A percentile compares a stretch with the other conserved stretches of the same genome.
phyloP scores from a whole-genome alignment of 35 echinoderm and acorn worm genomes.

The Apostichopus japonicus region DNA sequence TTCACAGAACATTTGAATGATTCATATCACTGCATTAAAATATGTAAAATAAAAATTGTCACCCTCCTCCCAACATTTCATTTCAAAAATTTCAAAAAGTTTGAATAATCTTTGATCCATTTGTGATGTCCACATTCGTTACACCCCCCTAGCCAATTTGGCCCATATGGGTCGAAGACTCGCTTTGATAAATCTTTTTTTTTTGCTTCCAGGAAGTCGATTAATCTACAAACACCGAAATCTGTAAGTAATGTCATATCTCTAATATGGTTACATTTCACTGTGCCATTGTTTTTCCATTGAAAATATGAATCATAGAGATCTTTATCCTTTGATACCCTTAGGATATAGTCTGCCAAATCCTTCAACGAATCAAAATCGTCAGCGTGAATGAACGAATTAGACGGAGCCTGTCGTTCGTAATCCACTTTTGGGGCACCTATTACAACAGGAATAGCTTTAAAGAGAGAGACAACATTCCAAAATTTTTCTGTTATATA shows the following conservation, averaged over 20 bases:
- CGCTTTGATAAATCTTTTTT: background rate
- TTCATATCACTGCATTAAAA: background rate
- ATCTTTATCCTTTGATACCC: background rate
- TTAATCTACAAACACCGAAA: background rate
- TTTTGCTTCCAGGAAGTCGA: background rate
- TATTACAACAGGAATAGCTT: too few species aligned
- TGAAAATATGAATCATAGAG: constrained; percentile 33
- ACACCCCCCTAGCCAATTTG: constrained; percentile 17
- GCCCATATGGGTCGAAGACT: constrained; percentile 22
- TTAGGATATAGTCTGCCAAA: too few species aligned
- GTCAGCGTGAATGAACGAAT: too few species aligned
- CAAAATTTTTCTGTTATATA: too few species aligned
- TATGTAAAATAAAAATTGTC: background rate
- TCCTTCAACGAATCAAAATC: too few species aligned
- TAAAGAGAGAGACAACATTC: too few species aligned
- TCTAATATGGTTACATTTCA: background rate
- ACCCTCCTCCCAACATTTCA: background rate
- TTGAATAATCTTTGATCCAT: background rate
- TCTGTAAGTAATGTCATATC: background rate
- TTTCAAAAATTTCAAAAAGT: background rate
- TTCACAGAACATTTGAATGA: background rate
- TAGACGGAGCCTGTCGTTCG: too few species aligned
- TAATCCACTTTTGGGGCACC: too few species aligned
- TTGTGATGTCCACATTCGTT: background rate
- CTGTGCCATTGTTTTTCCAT: background rate